Percentiles rank a stretch among this genome's conserved stretches.
Conservation (phyloP, 2,888 invertebrate genomes). For the Tromatobia lineatoria region DNA sequence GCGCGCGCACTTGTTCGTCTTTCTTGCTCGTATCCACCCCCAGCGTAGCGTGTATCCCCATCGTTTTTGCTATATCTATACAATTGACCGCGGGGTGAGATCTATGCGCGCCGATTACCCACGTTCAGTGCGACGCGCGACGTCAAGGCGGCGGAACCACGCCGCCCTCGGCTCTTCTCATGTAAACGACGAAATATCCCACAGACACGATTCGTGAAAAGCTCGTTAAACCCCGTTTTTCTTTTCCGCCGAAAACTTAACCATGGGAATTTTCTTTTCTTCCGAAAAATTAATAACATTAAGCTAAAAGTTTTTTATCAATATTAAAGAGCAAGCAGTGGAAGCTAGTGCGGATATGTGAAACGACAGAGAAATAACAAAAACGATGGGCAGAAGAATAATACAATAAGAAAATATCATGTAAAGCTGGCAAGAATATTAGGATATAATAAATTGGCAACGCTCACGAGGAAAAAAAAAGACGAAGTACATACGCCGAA, state of each 20-base stretch:
- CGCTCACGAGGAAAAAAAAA: background rate
- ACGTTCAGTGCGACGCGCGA: conserved; percentile 82
- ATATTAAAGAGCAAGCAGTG: background rate
- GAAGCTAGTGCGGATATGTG: background rate
- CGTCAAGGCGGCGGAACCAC: conserved; percentile 79
- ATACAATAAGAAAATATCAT: background rate
- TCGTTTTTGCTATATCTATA: conserved; percentile 25
- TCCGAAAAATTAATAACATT: background rate
- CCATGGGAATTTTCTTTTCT: background rate
- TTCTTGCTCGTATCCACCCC: conserved; percentile 56
- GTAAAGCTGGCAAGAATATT: conserved; percentile 10
- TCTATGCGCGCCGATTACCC: conserved; percentile 69
- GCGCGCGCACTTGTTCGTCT: conserved; percentile 35
- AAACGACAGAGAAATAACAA: background rate
- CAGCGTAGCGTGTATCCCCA: conserved; percentile 49
- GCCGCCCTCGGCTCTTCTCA: conserved; percentile 78
- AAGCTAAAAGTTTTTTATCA: no score
- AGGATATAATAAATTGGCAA: background rate
- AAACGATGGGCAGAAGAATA: background rate
- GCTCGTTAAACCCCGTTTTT: background rate
- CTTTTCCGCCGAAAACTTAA: background rate
- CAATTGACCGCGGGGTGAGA: conserved; percentile 67
- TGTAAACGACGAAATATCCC: background rate
- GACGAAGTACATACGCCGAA: background rate
- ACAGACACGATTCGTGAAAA: background rate